A percentile compares a stretch with the other conserved stretches of the same genome.
phyloP scores from a whole-genome alignment of 2,113 vertebrate genomes.

The Chaetodon trifascialis region DNA sequence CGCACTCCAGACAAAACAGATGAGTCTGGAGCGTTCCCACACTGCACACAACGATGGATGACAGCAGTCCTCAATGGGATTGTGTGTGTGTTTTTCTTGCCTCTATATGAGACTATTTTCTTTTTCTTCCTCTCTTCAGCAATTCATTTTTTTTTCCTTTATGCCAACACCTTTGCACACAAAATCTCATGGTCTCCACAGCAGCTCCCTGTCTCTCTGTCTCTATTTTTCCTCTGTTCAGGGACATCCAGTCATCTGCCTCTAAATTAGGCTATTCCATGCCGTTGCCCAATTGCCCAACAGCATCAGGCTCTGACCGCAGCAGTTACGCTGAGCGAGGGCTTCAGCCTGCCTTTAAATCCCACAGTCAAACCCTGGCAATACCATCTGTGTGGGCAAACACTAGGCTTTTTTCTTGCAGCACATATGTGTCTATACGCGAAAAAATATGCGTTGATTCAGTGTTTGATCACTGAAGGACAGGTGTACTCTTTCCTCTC shows the following conservation, averaged over 20 bases:
- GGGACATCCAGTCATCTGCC: conserved; percentile 64
- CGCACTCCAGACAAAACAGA: conserved; percentile 55
- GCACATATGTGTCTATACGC: conserved; percentile 4
- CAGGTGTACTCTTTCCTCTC: conserved; percentile 18
- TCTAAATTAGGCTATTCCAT: conserved; percentile 73
- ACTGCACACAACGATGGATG: conserved; percentile 16
- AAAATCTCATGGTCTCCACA: conserved; percentile 2
- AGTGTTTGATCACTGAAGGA: conserved; percentile 38
- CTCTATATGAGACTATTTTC: conserved; percentile 8
- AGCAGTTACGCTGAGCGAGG: conserved; percentile 45
- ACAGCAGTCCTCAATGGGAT: conserved; percentile 39
- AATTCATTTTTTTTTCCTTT: conserved; percentile 12
- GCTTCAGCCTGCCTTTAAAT: conserved; percentile 52
- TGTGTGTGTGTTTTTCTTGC: conserved; percentile 18
- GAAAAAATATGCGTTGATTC: background rate
- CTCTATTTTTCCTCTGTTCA: conserved; percentile 40
- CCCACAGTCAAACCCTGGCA: conserved; percentile 39
- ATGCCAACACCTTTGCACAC: conserved; percentile 22
- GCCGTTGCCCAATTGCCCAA: conserved; percentile 75
- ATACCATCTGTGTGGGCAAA: conserved; percentile 43
- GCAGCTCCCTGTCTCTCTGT: background rate
- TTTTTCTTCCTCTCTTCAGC: conserved; percentile 13
- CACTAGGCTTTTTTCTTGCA: conserved; percentile 5
- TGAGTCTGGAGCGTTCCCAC: conserved; percentile 51
- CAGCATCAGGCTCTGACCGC: conserved; percentile 55